Conservation (phyloP, 2,113 vertebrate species). For the Sander vitreus region DNA sequence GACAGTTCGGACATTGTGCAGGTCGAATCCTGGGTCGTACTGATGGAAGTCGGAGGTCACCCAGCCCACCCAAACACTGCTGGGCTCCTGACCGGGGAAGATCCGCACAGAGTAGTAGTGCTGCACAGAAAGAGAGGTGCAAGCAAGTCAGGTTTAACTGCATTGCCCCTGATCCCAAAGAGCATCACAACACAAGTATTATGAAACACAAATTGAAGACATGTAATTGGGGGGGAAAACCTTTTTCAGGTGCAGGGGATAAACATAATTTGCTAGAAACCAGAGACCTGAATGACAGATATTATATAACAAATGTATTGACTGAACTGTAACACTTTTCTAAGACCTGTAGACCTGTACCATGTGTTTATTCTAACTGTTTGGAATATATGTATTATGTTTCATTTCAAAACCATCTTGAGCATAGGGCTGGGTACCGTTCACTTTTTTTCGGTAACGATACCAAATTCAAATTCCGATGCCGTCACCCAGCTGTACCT, state of each 20-base stretch:
- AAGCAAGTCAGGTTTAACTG: neutral
- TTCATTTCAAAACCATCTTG: neutral
- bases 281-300: neutral
- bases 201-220: neutral
- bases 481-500: no score
- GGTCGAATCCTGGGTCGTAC: conserved; percentile 91
- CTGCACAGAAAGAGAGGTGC: conserved; percentile 75
- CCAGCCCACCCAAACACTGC: conserved; percentile 97
- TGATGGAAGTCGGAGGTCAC: conserved; percentile 98
- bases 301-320: neutral
- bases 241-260: neutral
- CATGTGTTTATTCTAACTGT: no score
- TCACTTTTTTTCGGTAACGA: no score
- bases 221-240: neutral
- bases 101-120: conserved; percentile 96
- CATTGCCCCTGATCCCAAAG: neutral
- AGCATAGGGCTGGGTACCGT: neutral
- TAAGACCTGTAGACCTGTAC: neutral
- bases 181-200: neutral
- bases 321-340: neutral
- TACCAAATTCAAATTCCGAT: no score
- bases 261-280: neutral
- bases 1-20: conserved; percentile 93
- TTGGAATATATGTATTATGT: neutral
- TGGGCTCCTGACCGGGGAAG: conserved; percentile 96